A percentile compares a stretch with the other conserved stretches of the same genome.
phyloP scores from a whole-genome alignment of 2,113 vertebrate species.

The Macheiramphus alcinus region DNA sequence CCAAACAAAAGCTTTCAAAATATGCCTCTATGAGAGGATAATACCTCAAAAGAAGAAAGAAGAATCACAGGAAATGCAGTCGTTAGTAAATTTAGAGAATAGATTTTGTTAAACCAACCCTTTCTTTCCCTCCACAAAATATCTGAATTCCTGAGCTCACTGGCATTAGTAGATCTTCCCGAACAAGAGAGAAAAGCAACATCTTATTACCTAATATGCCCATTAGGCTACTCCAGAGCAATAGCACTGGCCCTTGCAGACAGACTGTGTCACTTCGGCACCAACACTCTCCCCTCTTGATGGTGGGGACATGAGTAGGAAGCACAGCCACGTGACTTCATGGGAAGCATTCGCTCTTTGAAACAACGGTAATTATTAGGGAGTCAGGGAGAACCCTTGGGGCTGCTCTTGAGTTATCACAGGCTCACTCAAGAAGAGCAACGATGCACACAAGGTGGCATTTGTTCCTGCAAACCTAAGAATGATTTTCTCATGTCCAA shows the following conservation, averaged over 20 bases:
- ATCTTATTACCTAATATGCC: background rate
- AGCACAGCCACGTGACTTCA: background rate
- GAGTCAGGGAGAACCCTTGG: background rate
- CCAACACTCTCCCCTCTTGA: accelerated
- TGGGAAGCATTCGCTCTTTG: background rate
- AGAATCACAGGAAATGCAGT: background rate
- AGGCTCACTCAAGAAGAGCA: background rate
- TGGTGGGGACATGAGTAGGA: background rate
- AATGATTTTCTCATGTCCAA: background rate
- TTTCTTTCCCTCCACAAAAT: background rate
- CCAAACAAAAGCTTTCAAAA: background rate
- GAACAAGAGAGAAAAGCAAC: background rate
- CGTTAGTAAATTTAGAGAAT: background rate
- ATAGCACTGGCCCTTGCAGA: background rate
- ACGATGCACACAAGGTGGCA: background rate
- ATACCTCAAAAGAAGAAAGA: background rate
- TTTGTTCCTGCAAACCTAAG: background rate
- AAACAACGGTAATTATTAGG: background rate
- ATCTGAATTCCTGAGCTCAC: background rate
- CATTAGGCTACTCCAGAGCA: background rate
- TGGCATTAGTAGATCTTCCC: background rate
- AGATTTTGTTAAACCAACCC: background rate
- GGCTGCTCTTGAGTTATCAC: background rate
- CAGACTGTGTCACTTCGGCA: background rate
- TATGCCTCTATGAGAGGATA: background rate